phyloP scores from a whole-genome alignment of 2,797 vertebrate genomes.

The Stomatorhinus walkeri region DNA sequence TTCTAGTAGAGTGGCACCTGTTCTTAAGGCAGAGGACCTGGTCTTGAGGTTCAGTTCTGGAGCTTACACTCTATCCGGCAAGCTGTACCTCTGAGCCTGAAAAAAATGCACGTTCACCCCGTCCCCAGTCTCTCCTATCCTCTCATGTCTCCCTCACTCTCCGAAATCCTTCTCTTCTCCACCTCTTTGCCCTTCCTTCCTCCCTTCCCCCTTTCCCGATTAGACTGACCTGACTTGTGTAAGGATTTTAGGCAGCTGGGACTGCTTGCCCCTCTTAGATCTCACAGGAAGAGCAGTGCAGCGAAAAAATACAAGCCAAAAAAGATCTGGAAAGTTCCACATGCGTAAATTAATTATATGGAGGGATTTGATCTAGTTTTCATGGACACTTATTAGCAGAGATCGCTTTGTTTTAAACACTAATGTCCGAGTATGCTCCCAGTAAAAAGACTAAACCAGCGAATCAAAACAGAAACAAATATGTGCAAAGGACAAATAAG shows the following conservation, averaged over 20 bases:
- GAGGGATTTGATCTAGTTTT: slow-evolving; percentile 28
- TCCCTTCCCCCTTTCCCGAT: not conserved
- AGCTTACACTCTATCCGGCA: slow-evolving; percentile 4
- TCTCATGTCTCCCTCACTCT: not conserved
- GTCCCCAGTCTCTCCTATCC: not conserved
- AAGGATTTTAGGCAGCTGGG: not conserved
- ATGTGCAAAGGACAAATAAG: not conserved
- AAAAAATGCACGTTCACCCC: not conserved
- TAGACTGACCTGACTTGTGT: not conserved
- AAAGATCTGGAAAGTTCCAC: not conserved
- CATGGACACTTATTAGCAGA: slow-evolving; percentile 15
- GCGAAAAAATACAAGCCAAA: not conserved
- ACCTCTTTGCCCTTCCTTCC: not conserved
- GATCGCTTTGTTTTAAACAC: slow-evolving; percentile 18
- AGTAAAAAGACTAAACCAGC: not conserved
- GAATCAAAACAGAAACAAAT: not conserved
- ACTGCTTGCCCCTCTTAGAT: not conserved
- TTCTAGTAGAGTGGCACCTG: not conserved
- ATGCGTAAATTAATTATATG: not conserved
- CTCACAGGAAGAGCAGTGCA: not conserved
- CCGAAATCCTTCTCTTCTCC: not conserved
- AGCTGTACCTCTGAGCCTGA: not conserved
- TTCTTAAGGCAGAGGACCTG: not conserved
- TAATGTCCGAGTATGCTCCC: slow-evolving; percentile 3
- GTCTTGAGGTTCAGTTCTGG: slow-evolving; percentile 5